A percentile compares a stretch with the other conserved stretches of the same genome.
phyloP scores from a whole-genome alignment of 1,140 invertebrate species.

The Nasonia longicornis region DNA sequence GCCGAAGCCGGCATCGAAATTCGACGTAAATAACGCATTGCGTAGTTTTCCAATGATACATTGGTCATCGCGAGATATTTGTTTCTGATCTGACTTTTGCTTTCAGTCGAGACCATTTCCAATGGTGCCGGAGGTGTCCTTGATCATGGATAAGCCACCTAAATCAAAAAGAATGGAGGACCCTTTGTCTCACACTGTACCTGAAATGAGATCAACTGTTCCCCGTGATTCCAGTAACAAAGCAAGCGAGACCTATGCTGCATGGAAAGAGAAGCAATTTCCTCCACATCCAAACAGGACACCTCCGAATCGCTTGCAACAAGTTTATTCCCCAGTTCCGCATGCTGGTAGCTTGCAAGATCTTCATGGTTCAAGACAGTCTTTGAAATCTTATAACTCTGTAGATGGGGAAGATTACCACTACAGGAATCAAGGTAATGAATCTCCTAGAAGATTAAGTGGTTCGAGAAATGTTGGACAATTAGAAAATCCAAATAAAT shows the following conservation, averaged over 20 bases:
- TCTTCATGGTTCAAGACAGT: background rate
- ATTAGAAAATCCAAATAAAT: conserved; percentile 24
- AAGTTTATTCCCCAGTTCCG: conserved; percentile 23
- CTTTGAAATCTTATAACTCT: background rate
- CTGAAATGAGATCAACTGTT: background rate
- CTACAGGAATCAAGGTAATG: conserved; percentile 6
- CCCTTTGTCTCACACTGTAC: background rate
- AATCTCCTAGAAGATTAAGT: conserved; percentile 22
- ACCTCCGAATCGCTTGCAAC: conserved; percentile 6
- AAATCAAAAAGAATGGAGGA: conserved; percentile 2
- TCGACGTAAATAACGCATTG: conserved; percentile 49
- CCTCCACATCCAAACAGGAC: conserved; percentile 21
- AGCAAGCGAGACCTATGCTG: conserved; percentile 53
- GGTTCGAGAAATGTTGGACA: background rate
- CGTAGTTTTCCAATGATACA: background rate
- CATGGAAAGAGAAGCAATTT: conserved; percentile 57
- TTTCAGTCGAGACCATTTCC: conserved; percentile 53
- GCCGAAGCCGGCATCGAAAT: conserved; percentile 52
- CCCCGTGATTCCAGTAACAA: background rate
- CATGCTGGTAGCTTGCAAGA: conserved; percentile 6
- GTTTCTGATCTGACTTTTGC: background rate
- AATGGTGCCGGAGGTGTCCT: conserved; percentile 58
- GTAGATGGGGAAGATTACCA: conserved; percentile 10
- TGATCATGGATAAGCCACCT: conserved; percentile 55
- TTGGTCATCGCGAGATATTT: background rate